phyloP scores from a whole-genome alignment of 2,888 invertebrate species.

The Rhingia rostrata region DNA sequence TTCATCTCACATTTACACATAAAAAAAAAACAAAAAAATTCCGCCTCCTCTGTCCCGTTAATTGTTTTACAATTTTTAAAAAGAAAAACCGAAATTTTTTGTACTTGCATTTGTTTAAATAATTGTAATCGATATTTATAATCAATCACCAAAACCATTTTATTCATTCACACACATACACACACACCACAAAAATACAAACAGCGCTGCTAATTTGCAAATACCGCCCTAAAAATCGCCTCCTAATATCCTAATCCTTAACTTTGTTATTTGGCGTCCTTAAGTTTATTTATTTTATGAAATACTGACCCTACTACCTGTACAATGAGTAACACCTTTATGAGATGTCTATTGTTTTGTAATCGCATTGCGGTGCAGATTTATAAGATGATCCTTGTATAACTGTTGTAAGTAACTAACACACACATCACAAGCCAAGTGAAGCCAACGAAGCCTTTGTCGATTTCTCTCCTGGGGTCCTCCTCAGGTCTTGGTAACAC shows the following conservation, averaged over 20 bases:
- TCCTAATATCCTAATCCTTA: slow-evolving; percentile 11
- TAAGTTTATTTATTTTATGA: slow-evolving; percentile 17
- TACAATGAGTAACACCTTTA: slow-evolving; percentile 61
- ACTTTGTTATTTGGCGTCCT: background rate
- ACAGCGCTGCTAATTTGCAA: slow-evolving; percentile 67
- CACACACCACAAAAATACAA: slow-evolving; percentile 30
- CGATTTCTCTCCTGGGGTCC: slow-evolving; percentile 21
- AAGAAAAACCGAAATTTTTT: background rate
- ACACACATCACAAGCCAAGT: background rate
- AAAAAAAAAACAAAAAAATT: slow-evolving; percentile 16
- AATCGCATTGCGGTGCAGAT: slow-evolving; percentile 37
- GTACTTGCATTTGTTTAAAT: slow-evolving; percentile 23
- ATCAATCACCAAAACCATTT: slow-evolving; percentile 48
- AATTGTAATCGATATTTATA: slow-evolving; percentile 36
- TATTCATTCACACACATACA: slow-evolving; percentile 26
- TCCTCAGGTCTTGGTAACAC: background rate
- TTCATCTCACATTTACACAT: slow-evolving; percentile 60
- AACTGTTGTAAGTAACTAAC: slow-evolving; percentile 72
- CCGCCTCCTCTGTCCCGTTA: slow-evolving; percentile 38
- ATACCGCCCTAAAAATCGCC: background rate
- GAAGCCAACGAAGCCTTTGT: slow-evolving; percentile 44
- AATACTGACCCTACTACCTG: slow-evolving; percentile 47
- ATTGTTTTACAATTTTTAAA: slow-evolving; percentile 18
- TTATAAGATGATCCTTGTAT: slow-evolving; percentile 30
- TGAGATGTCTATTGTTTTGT: slow-evolving; percentile 32